Conservation (phyloP, 1,140 invertebrate species). For the Intoshia linei region DNA sequence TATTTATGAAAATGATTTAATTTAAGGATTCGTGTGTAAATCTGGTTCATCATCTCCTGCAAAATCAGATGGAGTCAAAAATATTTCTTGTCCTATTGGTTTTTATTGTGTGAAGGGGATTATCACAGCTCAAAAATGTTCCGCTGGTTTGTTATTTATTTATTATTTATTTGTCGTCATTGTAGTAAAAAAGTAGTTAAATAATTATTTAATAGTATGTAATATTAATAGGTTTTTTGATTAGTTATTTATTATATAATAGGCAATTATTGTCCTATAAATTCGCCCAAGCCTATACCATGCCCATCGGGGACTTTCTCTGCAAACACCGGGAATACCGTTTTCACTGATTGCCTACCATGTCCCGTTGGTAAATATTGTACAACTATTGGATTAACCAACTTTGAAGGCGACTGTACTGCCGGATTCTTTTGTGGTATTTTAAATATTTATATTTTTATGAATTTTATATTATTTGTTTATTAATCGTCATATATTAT, state of each 20-base stretch:
- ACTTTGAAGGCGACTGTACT: slow-evolving; percentile 11
- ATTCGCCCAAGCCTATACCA: slow-evolving; percentile 12
- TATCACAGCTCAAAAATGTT: no score
- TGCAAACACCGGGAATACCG: slow-evolving; percentile 11
- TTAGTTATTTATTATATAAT: background rate
- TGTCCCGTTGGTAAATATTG: slow-evolving; percentile 14
- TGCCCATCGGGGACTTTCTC: slow-evolving; percentile 16
- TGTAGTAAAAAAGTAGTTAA: slow-evolving; percentile 14
- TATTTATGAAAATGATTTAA: no score
- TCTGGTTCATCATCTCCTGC: no score
- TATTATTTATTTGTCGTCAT: slow-evolving; percentile 13
- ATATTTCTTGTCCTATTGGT: no score
- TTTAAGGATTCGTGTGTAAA: no score
- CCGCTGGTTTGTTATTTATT: no score
- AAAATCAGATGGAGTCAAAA: no score
- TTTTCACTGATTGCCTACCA: slow-evolving; percentile 9
- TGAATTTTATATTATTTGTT: no score
- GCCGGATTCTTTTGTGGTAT: slow-evolving; percentile 16
- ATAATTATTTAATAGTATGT: no score
- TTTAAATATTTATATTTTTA: no score
- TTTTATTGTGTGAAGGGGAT: no score
- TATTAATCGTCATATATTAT: no score
- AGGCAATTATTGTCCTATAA: slow-evolving; percentile 14
- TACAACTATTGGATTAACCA: slow-evolving; percentile 10
- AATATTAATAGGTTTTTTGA: background rate